Conservation (phyloP, 23 tunicate species). For the Ascidia mentula region DNA sequence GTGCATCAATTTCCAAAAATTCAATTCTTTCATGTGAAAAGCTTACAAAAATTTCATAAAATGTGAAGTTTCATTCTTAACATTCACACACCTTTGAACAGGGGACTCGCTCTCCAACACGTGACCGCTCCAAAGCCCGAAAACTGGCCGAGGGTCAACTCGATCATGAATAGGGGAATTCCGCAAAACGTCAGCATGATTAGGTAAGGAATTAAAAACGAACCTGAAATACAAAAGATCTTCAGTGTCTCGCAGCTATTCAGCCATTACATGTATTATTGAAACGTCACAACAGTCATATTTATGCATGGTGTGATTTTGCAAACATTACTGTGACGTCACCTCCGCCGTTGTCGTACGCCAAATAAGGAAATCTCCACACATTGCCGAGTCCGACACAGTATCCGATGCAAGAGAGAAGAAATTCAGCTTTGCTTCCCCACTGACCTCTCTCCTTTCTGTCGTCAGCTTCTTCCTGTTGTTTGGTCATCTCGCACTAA, state of each 20-base stretch:
- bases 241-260: neutral
- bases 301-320: too few species aligned
- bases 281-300: too few species aligned
- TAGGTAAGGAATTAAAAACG: constrained; percentile 66
- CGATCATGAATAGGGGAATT: constrained; percentile 68
- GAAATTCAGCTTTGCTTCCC: constrained; percentile 59
- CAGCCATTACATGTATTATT: too few species aligned
- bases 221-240: constrained; percentile 24
- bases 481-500: too few species aligned
- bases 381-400: constrained; percentile 67
- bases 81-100: constrained; percentile 48
- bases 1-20: too few species aligned
- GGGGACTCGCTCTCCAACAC: constrained; percentile 75
- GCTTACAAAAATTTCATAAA: too few species aligned
- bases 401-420: constrained; percentile 63
- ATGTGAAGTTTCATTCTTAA: neutral
- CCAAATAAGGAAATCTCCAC: constrained; percentile 68
- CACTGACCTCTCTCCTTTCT: constrained; percentile 51
- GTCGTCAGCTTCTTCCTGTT: constrained; percentile 18
- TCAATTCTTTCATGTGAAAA: too few species aligned
- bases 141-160: constrained; percentile 62
- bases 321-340: neutral
- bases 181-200: constrained; percentile 69
- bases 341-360: constrained; percentile 66
- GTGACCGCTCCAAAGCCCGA: constrained; percentile 59